Conservation (phyloP, 1,140 invertebrate species). For the Hesperophylax magnus region DNA sequence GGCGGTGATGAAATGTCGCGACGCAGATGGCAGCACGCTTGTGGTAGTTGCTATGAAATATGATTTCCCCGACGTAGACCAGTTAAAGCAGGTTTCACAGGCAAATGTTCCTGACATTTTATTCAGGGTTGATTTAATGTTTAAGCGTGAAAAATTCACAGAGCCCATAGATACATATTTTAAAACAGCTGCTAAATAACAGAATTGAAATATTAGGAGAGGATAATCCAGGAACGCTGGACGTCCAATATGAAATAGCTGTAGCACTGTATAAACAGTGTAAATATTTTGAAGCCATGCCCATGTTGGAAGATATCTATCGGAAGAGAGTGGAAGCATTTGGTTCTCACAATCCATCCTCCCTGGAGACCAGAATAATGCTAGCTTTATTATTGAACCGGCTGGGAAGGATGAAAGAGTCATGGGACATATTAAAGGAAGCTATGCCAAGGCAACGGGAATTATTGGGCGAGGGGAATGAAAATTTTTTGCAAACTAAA, state of each 20-base stretch:
- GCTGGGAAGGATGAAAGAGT: background rate
- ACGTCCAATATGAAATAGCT: background rate
- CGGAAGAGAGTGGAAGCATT: background rate
- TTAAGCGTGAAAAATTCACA: background rate
- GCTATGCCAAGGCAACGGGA: background rate
- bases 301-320: background rate
- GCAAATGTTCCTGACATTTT: background rate
- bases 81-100: conserved; percentile 4
- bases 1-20: too few species aligned
- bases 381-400: background rate
- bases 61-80: background rate
- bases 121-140: background rate
- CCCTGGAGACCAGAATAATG: background rate
- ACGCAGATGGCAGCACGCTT: too few species aligned
- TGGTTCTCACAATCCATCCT: background rate
- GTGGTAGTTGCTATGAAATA: background rate
- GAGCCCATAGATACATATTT: background rate
- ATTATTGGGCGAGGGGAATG: background rate
- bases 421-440: background rate
- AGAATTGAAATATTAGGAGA: conserved; percentile 17
- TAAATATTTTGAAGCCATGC: conserved; percentile 16
- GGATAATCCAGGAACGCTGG: background rate
- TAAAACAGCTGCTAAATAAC: background rate
- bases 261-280: background rate
- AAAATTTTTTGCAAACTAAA: background rate